Conservation (phyloP, 2,888 invertebrate species). For the Campopleginae sp. region DNA sequence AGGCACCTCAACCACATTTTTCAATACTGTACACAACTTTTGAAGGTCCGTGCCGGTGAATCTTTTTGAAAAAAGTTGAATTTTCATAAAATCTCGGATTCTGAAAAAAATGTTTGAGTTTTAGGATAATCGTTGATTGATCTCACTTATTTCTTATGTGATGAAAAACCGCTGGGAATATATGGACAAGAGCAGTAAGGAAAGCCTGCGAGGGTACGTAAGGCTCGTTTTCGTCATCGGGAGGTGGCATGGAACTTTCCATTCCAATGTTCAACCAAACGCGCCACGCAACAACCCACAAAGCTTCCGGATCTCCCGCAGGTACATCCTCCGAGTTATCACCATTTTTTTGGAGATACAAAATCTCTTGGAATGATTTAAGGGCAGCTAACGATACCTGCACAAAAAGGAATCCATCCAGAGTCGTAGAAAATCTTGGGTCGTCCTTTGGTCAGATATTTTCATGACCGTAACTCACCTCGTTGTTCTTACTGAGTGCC, state of each 20-base stretch:
- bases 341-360: constrained; percentile 88
- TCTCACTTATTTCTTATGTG: constrained; percentile 90
- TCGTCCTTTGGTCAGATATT: not conserved
- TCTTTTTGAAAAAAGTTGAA: constrained; percentile 78
- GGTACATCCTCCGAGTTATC: constrained; percentile 83
- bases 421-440: not conserved
- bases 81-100: not conserved
- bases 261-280: constrained; percentile 96
- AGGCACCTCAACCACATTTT: constrained; percentile 92
- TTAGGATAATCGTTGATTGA: not conserved
- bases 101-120: not conserved
- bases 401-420: not conserved
- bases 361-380: constrained; percentile 98
- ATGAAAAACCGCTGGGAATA: constrained; percentile 97
- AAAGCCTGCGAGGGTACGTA: constrained; percentile 97
- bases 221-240: constrained; percentile 85
- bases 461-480: constrained; percentile 85
- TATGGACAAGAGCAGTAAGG: constrained; percentile 96
- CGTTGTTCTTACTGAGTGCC: constrained; percentile 96
- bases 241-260: constrained; percentile 89
- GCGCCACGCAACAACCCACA: constrained; percentile 94
- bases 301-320: constrained; percentile 85
- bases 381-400: constrained; percentile 92
- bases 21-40: constrained; percentile 91
- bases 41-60: constrained; percentile 91